These are phyloP conservation scores for Protobothrops mucrosquamatus DNA, from an alignment of 2,113 vertebrate species.

Conservation along the genomic window DNA sequence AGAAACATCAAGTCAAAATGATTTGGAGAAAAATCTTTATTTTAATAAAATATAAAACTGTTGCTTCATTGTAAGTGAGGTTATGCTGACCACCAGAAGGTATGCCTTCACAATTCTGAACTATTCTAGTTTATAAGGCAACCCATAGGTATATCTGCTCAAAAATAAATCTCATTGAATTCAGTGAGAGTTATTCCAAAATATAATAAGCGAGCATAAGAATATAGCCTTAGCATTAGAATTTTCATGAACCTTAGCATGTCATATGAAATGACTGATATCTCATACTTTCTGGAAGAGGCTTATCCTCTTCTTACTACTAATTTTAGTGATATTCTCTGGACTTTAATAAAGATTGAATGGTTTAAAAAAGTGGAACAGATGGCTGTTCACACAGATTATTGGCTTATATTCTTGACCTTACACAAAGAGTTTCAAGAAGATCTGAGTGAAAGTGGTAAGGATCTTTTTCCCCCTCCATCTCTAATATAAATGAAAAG, in stretches of 20 bases:
- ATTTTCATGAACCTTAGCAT: not conserved
- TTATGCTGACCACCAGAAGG: not conserved
- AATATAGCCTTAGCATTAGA: not conserved
- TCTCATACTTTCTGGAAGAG: not conserved
- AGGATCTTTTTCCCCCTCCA: slow-evolving; percentile 22
- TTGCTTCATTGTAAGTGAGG: slow-evolving; percentile 20
- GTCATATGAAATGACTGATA: slow-evolving; percentile 27
- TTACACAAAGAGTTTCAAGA: slow-evolving; percentile 34
- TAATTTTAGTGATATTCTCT: slow-evolving; percentile 10
- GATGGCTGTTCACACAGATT: slow-evolving; percentile 17
- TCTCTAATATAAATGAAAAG: slow-evolving; percentile 46
- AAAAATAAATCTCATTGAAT: not conserved
- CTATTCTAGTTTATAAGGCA: not conserved
- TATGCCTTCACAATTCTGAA: slow-evolving; percentile 15
- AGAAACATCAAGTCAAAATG: not conserved
- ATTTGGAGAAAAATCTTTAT: not conserved
- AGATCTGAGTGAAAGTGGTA: slow-evolving; percentile 36
- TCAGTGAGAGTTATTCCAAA: not conserved
- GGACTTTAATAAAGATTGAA: slow-evolving; percentile 18
- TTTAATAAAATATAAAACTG: not conserved
- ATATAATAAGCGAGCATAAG: not conserved
- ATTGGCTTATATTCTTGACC: slow-evolving; percentile 8
- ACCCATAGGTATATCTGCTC: not conserved
- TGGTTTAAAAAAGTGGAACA: slow-evolving; percentile 19
- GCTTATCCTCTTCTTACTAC: not conserved